Base-by-base conservation (phyloP, 2,113 vertebrate genomes). In the Ctenomys sociabilis region DNA sequence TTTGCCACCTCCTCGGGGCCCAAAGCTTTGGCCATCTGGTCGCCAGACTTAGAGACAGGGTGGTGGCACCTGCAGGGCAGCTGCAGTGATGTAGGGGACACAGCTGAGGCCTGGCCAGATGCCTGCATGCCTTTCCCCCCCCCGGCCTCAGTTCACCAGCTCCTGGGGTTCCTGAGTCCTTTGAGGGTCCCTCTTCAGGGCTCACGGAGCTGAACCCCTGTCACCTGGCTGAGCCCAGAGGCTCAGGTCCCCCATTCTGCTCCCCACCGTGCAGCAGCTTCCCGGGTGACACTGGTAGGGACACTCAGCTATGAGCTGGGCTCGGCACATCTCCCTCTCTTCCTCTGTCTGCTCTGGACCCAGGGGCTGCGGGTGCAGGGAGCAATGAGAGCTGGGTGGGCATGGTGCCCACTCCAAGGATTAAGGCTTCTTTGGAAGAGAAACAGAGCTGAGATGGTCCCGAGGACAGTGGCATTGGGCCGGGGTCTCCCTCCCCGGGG, bases 391-490 rank as follows among this genome's bases (percentile, higher is more conserved):
- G 26, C 37, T 0, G 2, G 43, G 68, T 8, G 0, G 37, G 35
- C 3, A 14, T 4, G 14, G 3, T 0, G 0, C 3, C 19, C 26
- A 30, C 87, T 77, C 49, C 4, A 1, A 40, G 43, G 85, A 5
- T 92, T 95, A 96, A 96, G 82, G 96, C 96, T 89, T 90, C 89
- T 84, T 70, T 57, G 52, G 17, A 52, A 21, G 84, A 89, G 70
- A 52, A 73, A n/a, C 8, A 16, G 77, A 49, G 73, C 40, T 43
- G 10, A 13, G 10, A 5, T 28, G 73, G 73, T 28, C 73, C 70
- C 84, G 57, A 22, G 68, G 72, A 26, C 24, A n/a, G 54, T 32
- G 22, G 12, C 0, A 32, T 0, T 11, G 35, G 35, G 88, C 14
- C 0, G 1, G 32, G 59, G 26, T 4, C 52, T 40, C 7, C 13